phyloP scores from a whole-genome alignment of 2,113 vertebrate genomes.

The Cyprinus carpio region DNA sequence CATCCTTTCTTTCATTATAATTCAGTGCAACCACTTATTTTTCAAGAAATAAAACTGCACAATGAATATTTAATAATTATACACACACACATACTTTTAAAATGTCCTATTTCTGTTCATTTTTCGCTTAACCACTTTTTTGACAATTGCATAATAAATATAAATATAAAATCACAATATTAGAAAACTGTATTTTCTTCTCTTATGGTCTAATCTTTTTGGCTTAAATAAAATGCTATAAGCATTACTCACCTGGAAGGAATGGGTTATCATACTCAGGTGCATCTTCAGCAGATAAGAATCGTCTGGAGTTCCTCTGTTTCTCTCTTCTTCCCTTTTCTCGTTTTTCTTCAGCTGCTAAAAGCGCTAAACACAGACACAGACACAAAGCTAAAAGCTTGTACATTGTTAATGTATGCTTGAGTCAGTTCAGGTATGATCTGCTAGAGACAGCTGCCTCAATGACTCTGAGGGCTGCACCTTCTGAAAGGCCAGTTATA shows the following conservation, averaged over 20 bases:
- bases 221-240: neutral
- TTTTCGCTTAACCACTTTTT: neutral
- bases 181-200: neutral
- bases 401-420: slow-evolving; percentile 48
- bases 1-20: neutral
- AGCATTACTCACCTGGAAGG: slow-evolving; percentile 48
- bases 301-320: slow-evolving; percentile 13
- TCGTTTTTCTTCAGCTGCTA: slow-evolving; percentile 10
- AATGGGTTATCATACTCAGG: slow-evolving; percentile 18
- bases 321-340: slow-evolving; percentile 18
- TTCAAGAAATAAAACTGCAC: neutral
- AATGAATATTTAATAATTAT: neutral
- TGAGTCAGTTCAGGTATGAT: neutral
- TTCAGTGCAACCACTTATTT: neutral
- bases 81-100: no score
- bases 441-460: neutral
- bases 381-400: slow-evolving; percentile 41
- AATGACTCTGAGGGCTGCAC: slow-evolving; percentile 31
- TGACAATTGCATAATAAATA: neutral
- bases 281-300: neutral
- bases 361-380: slow-evolving; percentile 37
- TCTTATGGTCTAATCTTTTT: neutral
- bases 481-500: slow-evolving; percentile 55
- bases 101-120: no score
- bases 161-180: neutral